phyloP scores from a whole-genome alignment of 1,140 invertebrate genomes.

The Drosophila nebulosa region DNA sequence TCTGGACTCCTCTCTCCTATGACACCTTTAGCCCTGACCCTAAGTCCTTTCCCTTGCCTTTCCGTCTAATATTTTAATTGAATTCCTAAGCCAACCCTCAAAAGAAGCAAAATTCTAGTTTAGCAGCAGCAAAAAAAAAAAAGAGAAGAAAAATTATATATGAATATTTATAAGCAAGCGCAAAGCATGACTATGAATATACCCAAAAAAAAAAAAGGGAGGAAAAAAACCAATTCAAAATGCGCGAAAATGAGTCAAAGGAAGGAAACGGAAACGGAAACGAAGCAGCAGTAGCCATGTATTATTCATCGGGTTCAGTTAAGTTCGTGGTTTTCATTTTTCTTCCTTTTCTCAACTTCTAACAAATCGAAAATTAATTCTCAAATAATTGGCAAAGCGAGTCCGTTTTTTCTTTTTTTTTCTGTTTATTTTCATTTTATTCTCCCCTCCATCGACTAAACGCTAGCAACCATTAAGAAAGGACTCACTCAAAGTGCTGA shows the following conservation, averaged over 20 bases:
- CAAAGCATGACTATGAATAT: constrained; percentile 54
- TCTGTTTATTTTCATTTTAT: too few relatives aligned
- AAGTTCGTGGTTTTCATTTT: neutral
- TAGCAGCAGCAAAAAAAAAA: neutral
- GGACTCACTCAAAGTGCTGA: constrained; percentile 37
- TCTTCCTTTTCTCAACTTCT: constrained; percentile 24
- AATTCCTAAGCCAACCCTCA: constrained; percentile 32
- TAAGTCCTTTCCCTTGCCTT: neutral
- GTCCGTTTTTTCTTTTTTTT: constrained; percentile 50
- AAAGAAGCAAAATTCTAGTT: neutral
- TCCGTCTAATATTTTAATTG: constrained; percentile 65
- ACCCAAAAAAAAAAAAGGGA: constrained; percentile 2
- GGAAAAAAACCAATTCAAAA: constrained; percentile 46
- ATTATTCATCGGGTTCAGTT: constrained; percentile 55
- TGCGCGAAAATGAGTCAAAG: constrained; percentile 57
- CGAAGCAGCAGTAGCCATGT: constrained; percentile 37
- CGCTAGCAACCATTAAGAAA: constrained; percentile 40
- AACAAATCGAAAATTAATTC: constrained; percentile 76
- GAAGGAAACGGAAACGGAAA: neutral
- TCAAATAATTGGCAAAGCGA: constrained; percentile 56
- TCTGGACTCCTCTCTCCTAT: constrained; percentile 11
- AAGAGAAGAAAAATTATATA: constrained; percentile 21
- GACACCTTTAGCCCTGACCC: neutral
- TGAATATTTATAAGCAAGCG: constrained; percentile 72
- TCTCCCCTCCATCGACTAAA: constrained; percentile 24